Base-by-base conservation (phyloP, 2,888 invertebrate genomes). In the Cotesia congregata region DNA sequence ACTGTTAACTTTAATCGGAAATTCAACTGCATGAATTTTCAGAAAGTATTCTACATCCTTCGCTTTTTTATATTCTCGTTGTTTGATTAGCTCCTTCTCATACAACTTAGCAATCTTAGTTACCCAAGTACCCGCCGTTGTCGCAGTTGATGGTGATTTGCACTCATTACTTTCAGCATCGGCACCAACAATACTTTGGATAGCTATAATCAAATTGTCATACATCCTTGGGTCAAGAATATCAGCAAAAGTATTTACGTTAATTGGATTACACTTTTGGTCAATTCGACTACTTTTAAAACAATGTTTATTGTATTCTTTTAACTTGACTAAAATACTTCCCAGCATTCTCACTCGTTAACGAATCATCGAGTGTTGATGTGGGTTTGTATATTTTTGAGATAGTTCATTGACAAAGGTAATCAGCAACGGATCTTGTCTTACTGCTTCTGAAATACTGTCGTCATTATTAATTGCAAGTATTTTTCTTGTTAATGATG, bases 91-190 rank as follows among this genome's bases (percentile, higher is more conserved):
- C 70, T 80, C 78, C 20, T 75, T 75, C 59, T 67, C 60, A 17
- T 77, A 73, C 1, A 77, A 65, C 50, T 71, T 78, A 20, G 77
- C 78, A 20, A 78, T 72, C 69, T 77, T 78, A 64, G 73, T 77
- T 7, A 80, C n/a, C 60, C 60, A 59, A 59, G 60, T 4, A 59
- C 60, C 60, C 60, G 60, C 60, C 38, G 40, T 78, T 74, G 65
- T 73, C n/a, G 62, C 40, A 40, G 61, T 72, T 6, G 80, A 75
- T 30, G 30, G 30, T 30, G 30, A 30, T 30, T 30, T 30, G 30
- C 30, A 30, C 30, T 30, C 30, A 30, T 40, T 38, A 9, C 72
- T 67, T 38, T 71, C 62, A 39, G 70, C 61, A 69, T 80, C 39
- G 6, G 68, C 71, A 38, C 79, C 75, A 64, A 72, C 78, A 68